Base-by-base conservation (phyloP, 1,140 invertebrate genomes). In the Prorops nasuta region DNA sequence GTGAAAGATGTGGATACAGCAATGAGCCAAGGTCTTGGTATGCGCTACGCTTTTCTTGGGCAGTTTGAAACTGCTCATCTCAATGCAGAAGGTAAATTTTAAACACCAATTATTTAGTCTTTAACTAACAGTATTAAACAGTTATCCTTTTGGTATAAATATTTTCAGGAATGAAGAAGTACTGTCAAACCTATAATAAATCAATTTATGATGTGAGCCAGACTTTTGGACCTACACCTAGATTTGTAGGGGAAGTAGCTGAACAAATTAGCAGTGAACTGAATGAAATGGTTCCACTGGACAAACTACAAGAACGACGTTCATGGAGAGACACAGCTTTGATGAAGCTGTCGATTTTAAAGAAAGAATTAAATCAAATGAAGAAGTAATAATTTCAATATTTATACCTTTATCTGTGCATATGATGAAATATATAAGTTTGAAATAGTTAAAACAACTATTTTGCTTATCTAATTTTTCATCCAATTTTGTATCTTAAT, bases 31-130 rank as follows among this genome's bases (percentile, higher is more conserved):
- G 96, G 96, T 15, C 80, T 98, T 9, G 96, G 94, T 14, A 90
- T 91, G 82, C 82, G 96, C 47, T 98, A 98, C 70, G 94, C 94
- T 3, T 98, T 98, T 71, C 79, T 97, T 15, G 96, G 96, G 17
- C 88, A 93, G 1, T 80, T 98, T 41, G 94, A 98, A 80, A 95
- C 94, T 0, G 90, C 91, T 16, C 94, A 97, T 78, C 80, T 98
- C 17, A 98, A 98, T 79, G 94, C 94, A 19, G 88, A 94, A 78
- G 94, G 94, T 82, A 83, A 83, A 76, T 43, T 16, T 36, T 39
- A 15, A 3, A 41, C 16, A 35, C 35, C n/a, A 50, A 18, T 37
- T 44, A 44, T 22, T 48, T 38, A 37, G 18, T 28, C 22, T 24
- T 31, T 24, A 10, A 12, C 19, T 20, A 71, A 72, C 31, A 81